Percentiles rank a stretch among this genome's conserved stretches.
phyloP scores from a whole-genome alignment of 2,113 vertebrate species.

The Artemisiospiza belli region DNA sequence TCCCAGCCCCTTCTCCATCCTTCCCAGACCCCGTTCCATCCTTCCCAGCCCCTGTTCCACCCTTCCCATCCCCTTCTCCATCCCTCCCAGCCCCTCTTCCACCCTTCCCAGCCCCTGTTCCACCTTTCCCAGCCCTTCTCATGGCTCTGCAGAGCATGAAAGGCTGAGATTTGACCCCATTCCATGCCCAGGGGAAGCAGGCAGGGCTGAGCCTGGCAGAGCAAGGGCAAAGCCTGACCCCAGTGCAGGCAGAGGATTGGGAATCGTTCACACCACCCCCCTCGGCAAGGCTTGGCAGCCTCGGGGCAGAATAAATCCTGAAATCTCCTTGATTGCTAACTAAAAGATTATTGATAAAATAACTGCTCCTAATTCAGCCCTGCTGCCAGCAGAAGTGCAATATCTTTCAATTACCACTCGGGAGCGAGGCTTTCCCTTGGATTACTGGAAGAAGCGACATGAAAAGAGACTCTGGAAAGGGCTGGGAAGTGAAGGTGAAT shows the following conservation, averaged over 20 bases:
- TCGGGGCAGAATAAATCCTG: constrained; percentile 42
- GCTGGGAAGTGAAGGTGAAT: background rate
- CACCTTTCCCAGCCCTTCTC: too few relatives aligned
- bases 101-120: too few relatives aligned
- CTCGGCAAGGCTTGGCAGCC: constrained; percentile 26
- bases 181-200: background rate
- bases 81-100: too few relatives aligned
- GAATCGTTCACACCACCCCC: constrained; percentile 16
- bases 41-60: too few relatives aligned
- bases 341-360: constrained; percentile 54
- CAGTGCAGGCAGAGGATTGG: background rate
- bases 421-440: background rate
- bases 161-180: accelerated
- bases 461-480: background rate
- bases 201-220: background rate
- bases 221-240: background rate
- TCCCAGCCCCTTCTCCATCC: too few relatives aligned
- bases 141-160: accelerated
- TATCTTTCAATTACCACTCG: constrained; percentile 28
- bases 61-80: too few relatives aligned
- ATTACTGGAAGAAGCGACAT: constrained; percentile 18
- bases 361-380: constrained; percentile 55
- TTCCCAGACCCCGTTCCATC: too few relatives aligned
- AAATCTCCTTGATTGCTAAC: constrained; percentile 66
- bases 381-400: background rate